Conservation (phyloP, 1,140 invertebrate genomes). For the Drosophila varians region DNA sequence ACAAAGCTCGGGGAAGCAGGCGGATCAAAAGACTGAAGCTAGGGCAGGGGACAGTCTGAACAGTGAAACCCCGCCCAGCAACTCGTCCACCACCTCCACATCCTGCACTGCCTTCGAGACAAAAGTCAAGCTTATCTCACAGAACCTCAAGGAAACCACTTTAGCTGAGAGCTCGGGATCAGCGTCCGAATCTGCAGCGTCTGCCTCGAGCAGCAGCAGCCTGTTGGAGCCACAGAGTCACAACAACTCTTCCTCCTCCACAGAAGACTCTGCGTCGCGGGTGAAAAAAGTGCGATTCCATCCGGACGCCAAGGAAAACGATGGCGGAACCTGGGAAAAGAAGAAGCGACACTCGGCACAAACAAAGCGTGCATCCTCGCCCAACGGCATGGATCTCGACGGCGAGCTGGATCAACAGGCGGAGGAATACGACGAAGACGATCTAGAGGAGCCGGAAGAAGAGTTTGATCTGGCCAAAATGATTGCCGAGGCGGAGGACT, state of each 20-base stretch:
- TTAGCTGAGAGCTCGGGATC: conserved; percentile 48
- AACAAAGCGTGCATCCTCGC: conserved; percentile 9
- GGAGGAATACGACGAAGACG: conserved; percentile 41
- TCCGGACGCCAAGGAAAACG: conserved; percentile 73
- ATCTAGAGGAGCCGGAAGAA: conserved; percentile 57
- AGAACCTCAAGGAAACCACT: conserved; percentile 77
- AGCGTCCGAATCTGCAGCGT: conserved; percentile 16
- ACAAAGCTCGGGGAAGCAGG: conserved; percentile 20
- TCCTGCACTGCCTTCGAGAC: conserved; percentile 68
- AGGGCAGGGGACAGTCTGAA: conserved; percentile 18
- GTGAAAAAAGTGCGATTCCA: conserved; percentile 74
- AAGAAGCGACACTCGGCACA: conserved; percentile 57
- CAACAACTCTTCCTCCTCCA: conserved; percentile 19
- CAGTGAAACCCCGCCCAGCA: conserved; percentile 22
- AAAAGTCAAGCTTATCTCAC: conserved; percentile 76
- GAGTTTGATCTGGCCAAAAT: conserved; percentile 68
- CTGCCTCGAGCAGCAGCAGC: conserved; percentile 35
- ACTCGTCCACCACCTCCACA: conserved; percentile 32
- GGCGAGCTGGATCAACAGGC: conserved; percentile 31
- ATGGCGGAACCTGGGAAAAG: conserved; percentile 68
- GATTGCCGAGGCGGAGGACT: conserved; percentile 75
- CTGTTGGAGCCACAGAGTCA: conserved; percentile 23
- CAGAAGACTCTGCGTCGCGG: conserved; percentile 41
- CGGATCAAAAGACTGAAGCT: conserved; percentile 47
- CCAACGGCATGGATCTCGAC: conserved; percentile 55